Base-by-base conservation (phyloP, 2,888 invertebrate species). In the Octonoba sinensis region DNA sequence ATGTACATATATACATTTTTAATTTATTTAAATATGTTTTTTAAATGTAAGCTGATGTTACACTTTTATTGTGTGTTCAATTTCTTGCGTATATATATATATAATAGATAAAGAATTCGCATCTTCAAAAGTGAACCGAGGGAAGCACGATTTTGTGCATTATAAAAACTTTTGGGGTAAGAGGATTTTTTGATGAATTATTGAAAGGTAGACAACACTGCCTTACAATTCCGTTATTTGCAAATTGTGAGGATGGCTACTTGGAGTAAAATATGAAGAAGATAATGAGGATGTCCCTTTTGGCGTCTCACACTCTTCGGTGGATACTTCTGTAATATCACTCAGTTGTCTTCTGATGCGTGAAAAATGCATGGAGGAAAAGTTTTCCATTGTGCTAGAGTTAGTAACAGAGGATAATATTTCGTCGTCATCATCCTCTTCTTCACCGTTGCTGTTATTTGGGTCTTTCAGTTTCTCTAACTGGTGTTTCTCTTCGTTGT, bases 151-250 rank as follows among this genome's bases (percentile, higher is more conserved):
- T 36, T 36, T 36, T 36, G 11, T 36, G 36, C 8, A 8, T 36
- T 36, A 36, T 36, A 36, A 36, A 36, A 36, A 3, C 3, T 27
- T 3, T 27, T 27, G 2, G 27, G 6, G 6, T 6, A 27, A 27
- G 27, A 6, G 27, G 36, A 36, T 36, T 11, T 36, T 2, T 36
- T 6, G 3, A 36, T 36, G 36, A 36, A 36, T 36, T 1, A 11
- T 36, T 8, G 36, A 36, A 36, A 11, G 11, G 6, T 8, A 11
- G 0, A 18, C 54, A 3, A 20, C 36, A 11, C 1, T 72, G 8
- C 8, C 13, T 70, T 22, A 77, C 18, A 77, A 44, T 77, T 77
- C 77, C n/a, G 77, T 77, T 13, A 77, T 49, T n/a, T 69, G 65
- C n/a, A 49, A 12, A 20, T 44, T 18, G 16, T 46, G 70, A n/a